Percentiles rank a stretch among this genome's conserved stretches.
These are phyloP conservation scores for Halcyon senegalensis DNA, from an alignment of 2,113 vertebrate genomes.

Conservation along the genomic window DNA sequence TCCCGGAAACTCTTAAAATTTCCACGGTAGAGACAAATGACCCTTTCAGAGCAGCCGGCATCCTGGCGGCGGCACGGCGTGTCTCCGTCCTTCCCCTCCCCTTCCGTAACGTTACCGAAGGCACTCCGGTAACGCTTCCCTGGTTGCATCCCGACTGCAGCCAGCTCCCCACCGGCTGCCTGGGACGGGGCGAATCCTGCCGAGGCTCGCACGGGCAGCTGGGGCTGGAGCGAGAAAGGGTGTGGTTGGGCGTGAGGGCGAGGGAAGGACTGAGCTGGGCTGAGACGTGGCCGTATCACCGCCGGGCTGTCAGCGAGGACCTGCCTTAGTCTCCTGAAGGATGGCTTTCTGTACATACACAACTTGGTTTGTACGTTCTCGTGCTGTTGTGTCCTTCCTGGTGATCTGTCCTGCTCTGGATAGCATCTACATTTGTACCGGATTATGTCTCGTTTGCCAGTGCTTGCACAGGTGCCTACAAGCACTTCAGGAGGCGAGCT, in stretches of 20 bases:
- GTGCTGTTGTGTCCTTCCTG: not conserved
- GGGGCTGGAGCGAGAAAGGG: not conserved
- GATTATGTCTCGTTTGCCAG: not conserved
- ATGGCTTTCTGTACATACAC: accelerated
- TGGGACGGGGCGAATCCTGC: not conserved
- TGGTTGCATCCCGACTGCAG: not conserved
- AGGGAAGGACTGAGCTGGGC: not conserved
- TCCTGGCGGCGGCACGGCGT: not conserved
- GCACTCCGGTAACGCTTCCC: not conserved
- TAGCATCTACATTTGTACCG: accelerated
- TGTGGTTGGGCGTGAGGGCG: not conserved
- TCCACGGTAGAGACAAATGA: not conserved
- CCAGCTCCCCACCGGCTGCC: not conserved
- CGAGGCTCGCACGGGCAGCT: not conserved
- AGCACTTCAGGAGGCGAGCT: not conserved
- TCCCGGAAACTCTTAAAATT: constrained; percentile 1
- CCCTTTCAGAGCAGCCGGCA: not conserved
- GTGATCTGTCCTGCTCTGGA: not conserved
- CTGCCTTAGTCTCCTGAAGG: not conserved
- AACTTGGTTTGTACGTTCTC: not conserved
- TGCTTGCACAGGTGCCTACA: not conserved
- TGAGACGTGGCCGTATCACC: not conserved
- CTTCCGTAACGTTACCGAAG: not conserved
- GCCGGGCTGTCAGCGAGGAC: not conserved
- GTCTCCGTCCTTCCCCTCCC: not conserved